phyloP scores from a whole-genome alignment of 2,888 invertebrate genomes.

The Tanytarsus gracilentus region DNA sequence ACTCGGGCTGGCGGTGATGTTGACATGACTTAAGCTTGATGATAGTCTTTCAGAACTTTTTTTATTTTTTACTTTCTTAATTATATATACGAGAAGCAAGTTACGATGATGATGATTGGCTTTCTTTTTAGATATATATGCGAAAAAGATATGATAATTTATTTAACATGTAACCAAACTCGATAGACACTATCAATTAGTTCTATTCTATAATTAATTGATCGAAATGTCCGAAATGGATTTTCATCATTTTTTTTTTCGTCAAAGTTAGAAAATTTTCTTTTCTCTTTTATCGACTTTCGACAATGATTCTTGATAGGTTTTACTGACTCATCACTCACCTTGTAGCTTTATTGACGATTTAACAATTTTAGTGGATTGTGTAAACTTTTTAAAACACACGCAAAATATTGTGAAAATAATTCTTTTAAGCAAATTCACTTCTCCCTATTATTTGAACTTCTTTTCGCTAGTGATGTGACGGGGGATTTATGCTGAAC shows the following conservation, averaged over 20 bases:
- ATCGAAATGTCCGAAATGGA: slow-evolving; percentile 1
- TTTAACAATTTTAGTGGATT: neutral
- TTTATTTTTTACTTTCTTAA: neutral
- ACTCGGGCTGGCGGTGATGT: slow-evolving; percentile 22
- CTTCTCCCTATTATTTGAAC: neutral
- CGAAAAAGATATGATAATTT: neutral
- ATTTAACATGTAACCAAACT: too few species aligned
- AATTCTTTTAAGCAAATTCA: neutral
- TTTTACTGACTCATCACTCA: neutral
- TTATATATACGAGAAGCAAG: too few species aligned
- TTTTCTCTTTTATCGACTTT: neutral
- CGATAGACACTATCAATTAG: neutral
- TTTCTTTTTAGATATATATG: too few species aligned
- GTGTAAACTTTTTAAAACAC: slow-evolving; percentile 1
- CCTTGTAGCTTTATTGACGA: neutral
- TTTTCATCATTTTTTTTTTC: neutral
- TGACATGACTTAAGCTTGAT: slow-evolving; percentile 8
- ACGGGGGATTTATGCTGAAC: neutral
- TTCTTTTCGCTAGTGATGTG: neutral
- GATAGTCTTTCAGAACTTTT: neutral
- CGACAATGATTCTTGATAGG: neutral
- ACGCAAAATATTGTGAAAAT: neutral
- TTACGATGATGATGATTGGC: too few species aligned
- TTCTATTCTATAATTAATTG: slow-evolving; percentile 6
- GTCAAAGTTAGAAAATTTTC: too few species aligned